Percentiles rank a stretch among this genome's conserved stretches.
These are phyloP conservation scores for Lamellibrachia satsuma DNA, from an alignment of 2,888 invertebrate species.

Conservation along the genomic window DNA sequence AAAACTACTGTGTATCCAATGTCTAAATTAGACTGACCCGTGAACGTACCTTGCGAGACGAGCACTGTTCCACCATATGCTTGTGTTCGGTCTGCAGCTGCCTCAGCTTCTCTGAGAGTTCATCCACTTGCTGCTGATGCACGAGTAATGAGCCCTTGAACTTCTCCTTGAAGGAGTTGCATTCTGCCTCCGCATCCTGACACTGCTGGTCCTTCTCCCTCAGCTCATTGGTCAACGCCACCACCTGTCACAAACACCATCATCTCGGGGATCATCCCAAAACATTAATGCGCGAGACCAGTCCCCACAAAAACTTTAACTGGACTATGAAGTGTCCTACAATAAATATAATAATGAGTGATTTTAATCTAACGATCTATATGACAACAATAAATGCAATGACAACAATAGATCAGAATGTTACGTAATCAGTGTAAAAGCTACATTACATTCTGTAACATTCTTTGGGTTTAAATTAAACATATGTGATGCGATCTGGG, in stretches of 20 bases:
- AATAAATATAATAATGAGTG: too few species aligned
- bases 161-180: background rate
- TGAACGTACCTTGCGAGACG: background rate
- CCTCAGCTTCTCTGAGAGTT: background rate
- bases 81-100: background rate
- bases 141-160: background rate
- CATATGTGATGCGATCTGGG: too few species aligned
- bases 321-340: too few species aligned
- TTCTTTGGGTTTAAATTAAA: too few species aligned
- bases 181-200: background rate
- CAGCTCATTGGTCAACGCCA: background rate
- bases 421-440: too few species aligned
- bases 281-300: background rate
- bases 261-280: background rate
- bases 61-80: background rate
- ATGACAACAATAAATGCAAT: too few species aligned
- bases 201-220: background rate
- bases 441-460: too few species aligned
- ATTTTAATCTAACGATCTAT: too few species aligned
- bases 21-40: background rate
- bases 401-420: too few species aligned
- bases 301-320: too few species aligned
- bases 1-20: too few species aligned
- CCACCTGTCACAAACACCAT: background rate
- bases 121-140: background rate